Evolutionary conservation across 2,113 vertebrate species (phyloP).

Genomic region (Dromaius novaehollandiae): DNA sequence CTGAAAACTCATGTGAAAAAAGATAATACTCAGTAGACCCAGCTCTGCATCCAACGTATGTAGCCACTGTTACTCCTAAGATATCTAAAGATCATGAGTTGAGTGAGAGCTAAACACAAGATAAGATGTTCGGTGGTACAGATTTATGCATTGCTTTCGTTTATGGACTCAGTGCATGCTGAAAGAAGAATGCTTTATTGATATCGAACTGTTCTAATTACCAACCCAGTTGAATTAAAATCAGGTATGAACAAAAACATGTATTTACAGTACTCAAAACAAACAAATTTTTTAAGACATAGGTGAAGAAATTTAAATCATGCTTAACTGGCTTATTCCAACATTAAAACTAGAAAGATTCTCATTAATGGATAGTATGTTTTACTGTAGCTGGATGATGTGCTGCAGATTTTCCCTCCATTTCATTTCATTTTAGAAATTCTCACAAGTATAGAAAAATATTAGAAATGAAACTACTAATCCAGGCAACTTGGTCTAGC

Average conservation of each 20-base stretch:
- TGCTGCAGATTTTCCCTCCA: not conserved
- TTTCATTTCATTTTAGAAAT: not conserved
- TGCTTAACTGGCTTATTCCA: not conserved
- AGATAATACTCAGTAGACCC: fast-evolving
- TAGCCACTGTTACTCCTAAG: not conserved
- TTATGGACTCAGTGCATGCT: not conserved
- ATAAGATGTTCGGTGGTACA: not conserved
- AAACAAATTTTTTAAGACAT: not conserved
- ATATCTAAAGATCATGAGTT: not conserved
- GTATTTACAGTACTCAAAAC: not conserved
- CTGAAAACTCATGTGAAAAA: not conserved
- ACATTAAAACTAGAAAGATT: not conserved
- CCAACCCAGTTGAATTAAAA: not conserved
- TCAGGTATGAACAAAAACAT: not conserved
- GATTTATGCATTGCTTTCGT: not conserved
- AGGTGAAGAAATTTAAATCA: not conserved
- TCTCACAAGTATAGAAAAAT: not conserved
- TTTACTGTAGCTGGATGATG: not conserved
- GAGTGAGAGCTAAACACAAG: not conserved
- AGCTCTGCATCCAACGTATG: not conserved
- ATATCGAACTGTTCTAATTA: not conserved
- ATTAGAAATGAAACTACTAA: not conserved
- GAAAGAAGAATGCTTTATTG: not conserved
- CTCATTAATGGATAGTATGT: not conserved
- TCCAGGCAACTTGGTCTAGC: not conserved